A percentile compares a stretch with the other conserved stretches of the same genome.
phyloP scores from a whole-genome alignment of 2,888 invertebrate genomes.

The Drosophila pseudotakahashii region DNA sequence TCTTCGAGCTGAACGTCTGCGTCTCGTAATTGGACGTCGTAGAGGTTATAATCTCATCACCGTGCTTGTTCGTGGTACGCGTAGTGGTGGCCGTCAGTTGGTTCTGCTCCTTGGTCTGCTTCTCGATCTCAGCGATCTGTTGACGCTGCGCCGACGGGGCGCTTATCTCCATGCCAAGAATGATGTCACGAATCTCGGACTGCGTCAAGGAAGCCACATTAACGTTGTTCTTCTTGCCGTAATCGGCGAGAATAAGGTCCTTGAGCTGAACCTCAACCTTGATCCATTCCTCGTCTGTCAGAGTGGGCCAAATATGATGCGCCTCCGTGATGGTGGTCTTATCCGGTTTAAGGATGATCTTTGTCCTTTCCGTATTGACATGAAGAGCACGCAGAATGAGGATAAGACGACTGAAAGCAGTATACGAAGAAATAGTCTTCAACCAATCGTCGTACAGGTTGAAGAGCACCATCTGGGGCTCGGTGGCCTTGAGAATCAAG shows the following conservation, averaged over 20 bases:
- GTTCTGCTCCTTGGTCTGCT: constrained; percentile 99
- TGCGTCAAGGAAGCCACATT: constrained; percentile 99
- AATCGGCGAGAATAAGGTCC: constrained; percentile 99
- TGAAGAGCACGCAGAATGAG: constrained; percentile 98
- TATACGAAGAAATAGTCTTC: constrained; percentile 99
- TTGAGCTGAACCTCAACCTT: constrained; percentile 99
- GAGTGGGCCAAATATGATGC: constrained; percentile 99
- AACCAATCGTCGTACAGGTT: constrained; percentile 99
- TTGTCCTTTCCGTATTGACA: constrained; percentile 99
- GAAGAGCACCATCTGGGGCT: constrained; percentile 99
- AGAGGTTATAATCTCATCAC: constrained; percentile 99
- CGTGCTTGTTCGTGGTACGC: constrained; percentile 99
- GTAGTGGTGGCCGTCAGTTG: constrained; percentile 99
- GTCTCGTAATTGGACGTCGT: constrained; percentile 99
- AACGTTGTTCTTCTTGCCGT: constrained; percentile 99
- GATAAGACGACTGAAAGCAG: constrained; percentile 98
- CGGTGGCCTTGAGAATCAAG: constrained; percentile 98
- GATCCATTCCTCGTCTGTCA: constrained; percentile 99
- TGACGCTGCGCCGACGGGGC: constrained; percentile 99
- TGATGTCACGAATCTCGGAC: constrained; percentile 99
- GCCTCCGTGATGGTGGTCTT: constrained; percentile 99
- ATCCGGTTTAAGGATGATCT: constrained; percentile 99
- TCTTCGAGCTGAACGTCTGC: constrained; percentile 98
- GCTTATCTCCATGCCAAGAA: constrained; percentile 99
- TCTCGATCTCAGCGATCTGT: constrained; percentile 99